Conservation (phyloP, 2,888 invertebrate species). For the Cephus runcator region DNA sequence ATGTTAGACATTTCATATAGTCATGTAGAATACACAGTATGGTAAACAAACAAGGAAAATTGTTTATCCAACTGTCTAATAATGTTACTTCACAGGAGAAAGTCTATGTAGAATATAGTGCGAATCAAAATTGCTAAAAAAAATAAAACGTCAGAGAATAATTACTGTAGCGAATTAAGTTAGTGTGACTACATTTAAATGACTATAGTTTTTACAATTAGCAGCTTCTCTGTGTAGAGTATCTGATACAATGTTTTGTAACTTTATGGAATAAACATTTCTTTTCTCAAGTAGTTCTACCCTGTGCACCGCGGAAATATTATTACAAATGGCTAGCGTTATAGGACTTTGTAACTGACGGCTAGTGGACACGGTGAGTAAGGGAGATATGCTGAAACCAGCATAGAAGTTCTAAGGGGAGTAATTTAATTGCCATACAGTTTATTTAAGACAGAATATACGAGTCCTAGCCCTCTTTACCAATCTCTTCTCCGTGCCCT, state of each 20-base stretch:
- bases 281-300: background rate
- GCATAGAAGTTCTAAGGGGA: no score
- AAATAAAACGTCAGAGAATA: background rate
- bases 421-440: background rate
- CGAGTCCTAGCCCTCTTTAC: background rate
- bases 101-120: slow-evolving; percentile 36
- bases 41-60: slow-evolving; percentile 17
- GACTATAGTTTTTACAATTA: slow-evolving; percentile 18
- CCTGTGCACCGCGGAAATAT: background rate
- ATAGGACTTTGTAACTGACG: background rate
- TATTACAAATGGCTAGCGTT: background rate
- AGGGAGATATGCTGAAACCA: no score
- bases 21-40: background rate
- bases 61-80: slow-evolving; percentile 26
- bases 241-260: slow-evolving; percentile 42
- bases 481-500: background rate
- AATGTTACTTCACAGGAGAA: slow-evolving; percentile 25
- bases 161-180: slow-evolving; percentile 14
- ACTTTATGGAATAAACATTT: slow-evolving; percentile 36
- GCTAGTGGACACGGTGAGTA: background rate
- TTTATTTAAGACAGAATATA: background rate
- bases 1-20: background rate
- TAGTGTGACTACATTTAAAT: slow-evolving; percentile 23
- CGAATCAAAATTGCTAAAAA: slow-evolving; percentile 9
- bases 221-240: slow-evolving; percentile 11